A percentile compares a stretch with the other conserved stretches of the same genome.
These are phyloP conservation scores for Dicyrtoma fusca DNA, from an alignment of 2,888 invertebrate genomes.

Conservation along the genomic window DNA sequence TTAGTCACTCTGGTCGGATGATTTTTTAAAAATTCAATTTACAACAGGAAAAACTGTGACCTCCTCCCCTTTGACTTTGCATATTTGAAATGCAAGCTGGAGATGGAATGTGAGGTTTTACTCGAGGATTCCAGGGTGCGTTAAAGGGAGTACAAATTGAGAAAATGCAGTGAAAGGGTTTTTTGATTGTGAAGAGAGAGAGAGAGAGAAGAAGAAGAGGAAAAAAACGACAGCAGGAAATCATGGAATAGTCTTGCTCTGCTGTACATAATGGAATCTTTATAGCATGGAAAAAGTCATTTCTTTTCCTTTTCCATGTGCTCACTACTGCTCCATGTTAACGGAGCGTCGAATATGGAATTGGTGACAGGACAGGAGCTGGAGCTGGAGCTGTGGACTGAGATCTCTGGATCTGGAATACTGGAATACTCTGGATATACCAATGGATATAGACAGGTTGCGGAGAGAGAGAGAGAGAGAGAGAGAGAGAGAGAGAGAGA, in stretches of 20 bases:
- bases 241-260: conserved; percentile 34
- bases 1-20: too few species aligned
- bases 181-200: background rate
- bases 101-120: too few species aligned
- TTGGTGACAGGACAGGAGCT: background rate
- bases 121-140: too few species aligned
- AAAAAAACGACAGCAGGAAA: conserved; percentile 28
- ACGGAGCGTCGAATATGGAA: background rate
- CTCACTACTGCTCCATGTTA: background rate
- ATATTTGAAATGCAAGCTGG: too few species aligned
- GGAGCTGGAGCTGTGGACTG: background rate
- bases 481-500: too few species aligned
- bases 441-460: too few species aligned
- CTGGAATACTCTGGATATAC: too few species aligned
- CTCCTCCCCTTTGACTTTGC: too few species aligned
- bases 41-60: too few species aligned
- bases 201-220: background rate
- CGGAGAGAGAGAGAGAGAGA: too few species aligned
- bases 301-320: conserved; percentile 6
- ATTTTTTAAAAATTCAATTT: too few species aligned
- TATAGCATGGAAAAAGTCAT: conserved; percentile 30
- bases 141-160: conserved; percentile 31
- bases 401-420: too few species aligned
- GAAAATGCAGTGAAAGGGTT: conserved; percentile 21
- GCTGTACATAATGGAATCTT: conserved; percentile 23